Base-by-base conservation (phyloP, 1,140 invertebrate species). In the Drosophila repleta region DNA sequence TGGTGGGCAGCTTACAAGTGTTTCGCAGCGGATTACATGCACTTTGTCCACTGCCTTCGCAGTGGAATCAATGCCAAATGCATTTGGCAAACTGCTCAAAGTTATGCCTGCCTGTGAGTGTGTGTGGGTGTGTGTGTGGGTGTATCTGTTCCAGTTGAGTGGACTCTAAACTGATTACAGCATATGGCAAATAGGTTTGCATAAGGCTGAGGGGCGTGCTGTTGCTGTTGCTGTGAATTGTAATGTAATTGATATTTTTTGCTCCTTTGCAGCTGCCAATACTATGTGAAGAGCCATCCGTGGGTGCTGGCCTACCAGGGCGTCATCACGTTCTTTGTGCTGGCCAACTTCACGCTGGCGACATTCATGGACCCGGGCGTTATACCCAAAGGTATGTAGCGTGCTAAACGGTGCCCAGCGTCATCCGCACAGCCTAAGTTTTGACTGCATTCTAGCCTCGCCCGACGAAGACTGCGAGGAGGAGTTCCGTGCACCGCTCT, bases 301-400 rank as follows among this genome's bases (percentile, higher is more conserved):
- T 97, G 96, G 94, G 96, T 99, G 75, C 97, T 97, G 76, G 96
- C 97, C 74, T 95, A 96, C 90, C 97, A 99, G 94, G 97, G 96
- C 74, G 95, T 99, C 76, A 95, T 99, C 79, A 97, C 98, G 74
- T 96, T 99, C 92, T 98, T 99, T 94, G 98, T 99, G 77, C 93
- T 99, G 92, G 96, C 98, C 91, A 99, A 99, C 94, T 99, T 99
- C 93, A 97, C 97, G 77, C 93, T 99, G 92, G 98, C 99, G 75
- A 99, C 98, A 78, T 99, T 99, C 92, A 99, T 99, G 97, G 98
- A 99, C 93, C 99, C 99, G 79, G 99, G 99, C 92, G 96, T 98
- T 76, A 99, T 99, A 94, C 98, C 98, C 88, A 98, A 97, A 96
- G 98, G 98, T 99, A 94, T 88, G 92, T 88, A 87, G 65, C 84